Evolutionary conservation across 2,797 vertebrate species (phyloP).

Genomic region (Gobio occitaniae): DNA sequence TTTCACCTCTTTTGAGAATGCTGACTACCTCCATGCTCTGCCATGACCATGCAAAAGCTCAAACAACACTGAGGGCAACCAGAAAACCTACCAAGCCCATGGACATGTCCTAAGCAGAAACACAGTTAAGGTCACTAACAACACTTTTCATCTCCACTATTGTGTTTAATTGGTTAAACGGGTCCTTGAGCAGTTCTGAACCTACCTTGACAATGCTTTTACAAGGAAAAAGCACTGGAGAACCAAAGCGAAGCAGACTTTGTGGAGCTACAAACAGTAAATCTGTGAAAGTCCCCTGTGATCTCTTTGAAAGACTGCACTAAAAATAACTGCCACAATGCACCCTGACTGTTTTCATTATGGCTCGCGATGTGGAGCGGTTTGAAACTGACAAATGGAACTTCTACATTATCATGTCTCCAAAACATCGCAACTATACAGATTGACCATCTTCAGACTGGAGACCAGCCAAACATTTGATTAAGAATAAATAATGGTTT

Average conservation of each 20-base stretch:
- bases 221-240: slow-evolving; percentile 34
- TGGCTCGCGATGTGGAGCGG: slow-evolving; percentile 67
- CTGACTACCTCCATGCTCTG: slow-evolving; percentile 68
- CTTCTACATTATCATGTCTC: slow-evolving; percentile 42
- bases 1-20: slow-evolving; percentile 68
- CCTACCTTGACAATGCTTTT: slow-evolving; percentile 63
- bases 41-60: slow-evolving; percentile 70
- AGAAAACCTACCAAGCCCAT: slow-evolving; percentile 49
- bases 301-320: slow-evolving; percentile 70
- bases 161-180: not conserved
- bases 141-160: not conserved
- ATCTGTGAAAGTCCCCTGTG: slow-evolving; percentile 63
- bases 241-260: slow-evolving; percentile 49
- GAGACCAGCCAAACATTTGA: slow-evolving; percentile 17
- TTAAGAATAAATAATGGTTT: not conserved
- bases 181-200: slow-evolving; percentile 45
- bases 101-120: slow-evolving; percentile 60
- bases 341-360: slow-evolving; percentile 65
- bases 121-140: slow-evolving; percentile 64
- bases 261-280: slow-evolving; percentile 56
- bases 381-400: slow-evolving; percentile 58
- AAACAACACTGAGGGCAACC: slow-evolving; percentile 63
- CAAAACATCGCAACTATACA: slow-evolving; percentile 56
- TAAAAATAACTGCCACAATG: slow-evolving; percentile 79
- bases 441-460: not conserved